phyloP scores from a whole-genome alignment of 2,888 invertebrate genomes.

The Gerosis bhagava region DNA sequence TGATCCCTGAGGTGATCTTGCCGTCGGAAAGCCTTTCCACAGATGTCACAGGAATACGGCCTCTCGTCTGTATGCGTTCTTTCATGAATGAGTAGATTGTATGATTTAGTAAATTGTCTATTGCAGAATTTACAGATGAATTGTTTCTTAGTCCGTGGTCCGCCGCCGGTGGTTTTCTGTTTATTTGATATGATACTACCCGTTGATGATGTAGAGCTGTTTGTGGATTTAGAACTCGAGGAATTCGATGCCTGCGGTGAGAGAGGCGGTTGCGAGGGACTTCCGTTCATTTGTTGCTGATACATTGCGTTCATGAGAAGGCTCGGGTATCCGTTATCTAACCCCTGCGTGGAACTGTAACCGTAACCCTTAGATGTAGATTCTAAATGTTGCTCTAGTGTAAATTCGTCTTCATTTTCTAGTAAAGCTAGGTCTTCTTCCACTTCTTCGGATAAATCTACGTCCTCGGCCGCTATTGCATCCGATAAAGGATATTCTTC shows the following conservation, averaged over 20 bases:
- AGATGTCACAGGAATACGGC: slow-evolving; percentile 98
- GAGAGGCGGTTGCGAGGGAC: slow-evolving; percentile 69
- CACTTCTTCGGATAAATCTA: slow-evolving; percentile 87
- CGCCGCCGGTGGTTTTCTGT: slow-evolving; percentile 77
- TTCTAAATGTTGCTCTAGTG: slow-evolving; percentile 81
- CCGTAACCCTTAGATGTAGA: slow-evolving; percentile 69
- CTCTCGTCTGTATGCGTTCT: slow-evolving; percentile 98
- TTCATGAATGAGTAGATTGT: slow-evolving; percentile 98
- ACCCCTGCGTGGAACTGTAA: slow-evolving; percentile 76
- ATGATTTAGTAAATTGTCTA: slow-evolving; percentile 98
- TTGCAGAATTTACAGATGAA: slow-evolving; percentile 99
- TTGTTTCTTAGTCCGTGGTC: slow-evolving; percentile 96
- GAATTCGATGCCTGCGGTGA: slow-evolving; percentile 73
- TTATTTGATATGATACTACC: slow-evolving; percentile 71
- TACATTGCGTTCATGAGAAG: slow-evolving; percentile 87
- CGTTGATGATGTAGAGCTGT: slow-evolving; percentile 71
- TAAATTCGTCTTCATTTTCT: slow-evolving; percentile 88
- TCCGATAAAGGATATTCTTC: slow-evolving; percentile 76
- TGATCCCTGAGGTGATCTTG: slow-evolving; percentile 98
- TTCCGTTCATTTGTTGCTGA: slow-evolving; percentile 79
- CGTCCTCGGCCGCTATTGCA: slow-evolving; percentile 82
- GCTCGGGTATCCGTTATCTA: slow-evolving; percentile 87
- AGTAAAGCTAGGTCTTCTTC: slow-evolving; percentile 89
- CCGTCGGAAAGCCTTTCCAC: slow-evolving; percentile 97
- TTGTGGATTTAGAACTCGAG: slow-evolving; percentile 65